Evolutionary conservation across 1,140 invertebrate genomes (phyloP), one percentile per base, ranked within the genome.

Genomic region (Zaprionus gabonicus): DNA sequence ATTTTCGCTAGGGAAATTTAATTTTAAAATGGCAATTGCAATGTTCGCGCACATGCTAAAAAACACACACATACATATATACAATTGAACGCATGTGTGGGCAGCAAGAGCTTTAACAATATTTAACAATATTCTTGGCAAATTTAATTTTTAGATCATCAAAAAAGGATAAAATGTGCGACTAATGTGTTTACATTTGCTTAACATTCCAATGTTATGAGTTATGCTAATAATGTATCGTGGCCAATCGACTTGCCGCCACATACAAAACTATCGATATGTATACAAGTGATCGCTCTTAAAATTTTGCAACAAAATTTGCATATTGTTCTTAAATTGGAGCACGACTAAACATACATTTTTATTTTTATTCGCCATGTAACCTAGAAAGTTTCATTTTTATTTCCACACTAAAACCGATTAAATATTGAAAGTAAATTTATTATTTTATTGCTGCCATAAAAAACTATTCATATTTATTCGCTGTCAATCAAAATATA

Each of bases 1-100:
- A 86, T 85, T 87, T 80, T 74, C 82, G 25, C 28, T 38, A 27
- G 58, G 76, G 20, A 82, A 87, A 86, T 83, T 87, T 63, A 78
- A 87, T 86, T 82, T 77, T 68, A 46, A 68, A 56, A 38, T 58
- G 58, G 71, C 62, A 87, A 82, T 73, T 27, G 71, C 55, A 41
- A 56, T 38, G 34, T 62, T 51, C 46, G 10, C 46, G 46, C 46
- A 20, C 46, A 17, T 59, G 31, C 23, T 36, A 57, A 38, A 15
- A 56, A 25, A 23, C 23, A 27, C 27, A 27, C 27, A 27, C 27
- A 27, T 20, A 20, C 27, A 41, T 31, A 53, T n/a, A 36, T 15
- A 36, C 6, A 64, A 7, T 38, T 62, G 38, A n/a, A 41, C 38
- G 15, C 13, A 41, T 41, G 38, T 41, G 15, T 15, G 15, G 15